Conservation (phyloP, 2,888 invertebrate genomes). For the Pediacus dermestoides region DNA sequence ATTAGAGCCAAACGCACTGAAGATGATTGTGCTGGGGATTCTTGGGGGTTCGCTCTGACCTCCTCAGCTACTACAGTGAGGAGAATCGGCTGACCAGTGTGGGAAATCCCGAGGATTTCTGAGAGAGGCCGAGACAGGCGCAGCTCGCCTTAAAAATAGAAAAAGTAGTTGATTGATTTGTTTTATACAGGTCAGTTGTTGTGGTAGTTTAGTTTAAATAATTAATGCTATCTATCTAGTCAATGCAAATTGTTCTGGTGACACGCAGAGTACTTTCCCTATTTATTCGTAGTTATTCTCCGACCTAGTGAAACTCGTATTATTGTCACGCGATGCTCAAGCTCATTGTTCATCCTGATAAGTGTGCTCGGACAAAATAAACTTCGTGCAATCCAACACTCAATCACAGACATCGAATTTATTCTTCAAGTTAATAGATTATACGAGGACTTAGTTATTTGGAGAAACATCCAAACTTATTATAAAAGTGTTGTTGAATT, state of each 20-base stretch:
- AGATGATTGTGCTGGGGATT: conserved; percentile 69
- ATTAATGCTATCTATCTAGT: conserved; percentile 1
- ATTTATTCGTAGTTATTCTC: no score
- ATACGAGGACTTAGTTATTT: no score
- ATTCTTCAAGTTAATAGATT: no score
- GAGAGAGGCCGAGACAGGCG: conserved; percentile 68
- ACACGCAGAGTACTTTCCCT: conserved; percentile 4
- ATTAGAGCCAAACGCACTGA: conserved; percentile 81
- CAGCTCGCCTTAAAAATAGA: conserved; percentile 60
- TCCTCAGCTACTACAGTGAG: conserved; percentile 84
- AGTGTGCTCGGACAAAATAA: no score
- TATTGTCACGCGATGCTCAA: no score
- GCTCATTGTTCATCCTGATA: no score
- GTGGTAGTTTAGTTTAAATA: not conserved
- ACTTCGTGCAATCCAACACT: no score
- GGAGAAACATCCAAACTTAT: conserved; percentile 6
- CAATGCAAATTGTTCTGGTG: not conserved
- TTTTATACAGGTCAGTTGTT: conserved; percentile 7
- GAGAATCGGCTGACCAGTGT: conserved; percentile 78
- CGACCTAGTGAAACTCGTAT: no score
- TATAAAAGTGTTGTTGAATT: conserved; percentile 6
- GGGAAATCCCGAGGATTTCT: conserved; percentile 75
- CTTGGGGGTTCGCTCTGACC: conserved; percentile 62
- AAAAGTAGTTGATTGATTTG: conserved; percentile 1
- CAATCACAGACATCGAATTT: no score